phyloP scores from a whole-genome alignment of 2,797 vertebrate species.

The Acanthopagrus latus region DNA sequence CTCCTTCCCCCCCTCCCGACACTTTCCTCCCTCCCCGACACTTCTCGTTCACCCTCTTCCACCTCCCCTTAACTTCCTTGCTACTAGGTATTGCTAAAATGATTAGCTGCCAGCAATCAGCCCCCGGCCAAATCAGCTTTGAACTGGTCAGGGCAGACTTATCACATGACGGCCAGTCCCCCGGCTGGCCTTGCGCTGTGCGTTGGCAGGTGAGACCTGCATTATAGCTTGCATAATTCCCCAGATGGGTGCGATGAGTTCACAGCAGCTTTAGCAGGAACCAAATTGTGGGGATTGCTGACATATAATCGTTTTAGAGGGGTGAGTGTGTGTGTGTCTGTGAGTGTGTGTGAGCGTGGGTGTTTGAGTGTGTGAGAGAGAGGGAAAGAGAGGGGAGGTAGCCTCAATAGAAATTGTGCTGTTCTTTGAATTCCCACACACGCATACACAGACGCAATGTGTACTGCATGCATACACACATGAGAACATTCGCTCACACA shows the following conservation, averaged over 20 bases:
- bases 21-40: constrained; percentile 24
- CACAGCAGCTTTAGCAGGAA: constrained; percentile 83
- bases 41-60: constrained; percentile 40
- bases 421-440: constrained; percentile 50
- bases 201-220: constrained; percentile 84
- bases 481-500: constrained; percentile 9
- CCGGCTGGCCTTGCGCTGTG: constrained; percentile 62
- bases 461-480: constrained; percentile 27
- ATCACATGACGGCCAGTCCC: constrained; percentile 85
- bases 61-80: constrained; percentile 61
- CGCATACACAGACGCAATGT: constrained; percentile 37
- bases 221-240: constrained; percentile 85
- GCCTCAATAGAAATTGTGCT: constrained; percentile 70
- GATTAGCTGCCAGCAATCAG: constrained; percentile 86
- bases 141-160: constrained; percentile 84
- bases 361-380: constrained; percentile 2
- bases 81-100: constrained; percentile 84
- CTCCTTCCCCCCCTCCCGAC: not conserved
- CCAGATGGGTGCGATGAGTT: constrained; percentile 87
- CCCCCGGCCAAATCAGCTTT: constrained; percentile 84
- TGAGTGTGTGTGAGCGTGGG: no score
- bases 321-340: constrained; percentile 43
- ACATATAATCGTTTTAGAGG: constrained; percentile 87
- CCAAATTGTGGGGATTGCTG: constrained; percentile 84
- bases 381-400: constrained; percentile 46